These are phyloP conservation scores for Myripristis jacobus DNA, from an alignment of 2,797 vertebrate species.

Conservation along the genomic window DNA sequence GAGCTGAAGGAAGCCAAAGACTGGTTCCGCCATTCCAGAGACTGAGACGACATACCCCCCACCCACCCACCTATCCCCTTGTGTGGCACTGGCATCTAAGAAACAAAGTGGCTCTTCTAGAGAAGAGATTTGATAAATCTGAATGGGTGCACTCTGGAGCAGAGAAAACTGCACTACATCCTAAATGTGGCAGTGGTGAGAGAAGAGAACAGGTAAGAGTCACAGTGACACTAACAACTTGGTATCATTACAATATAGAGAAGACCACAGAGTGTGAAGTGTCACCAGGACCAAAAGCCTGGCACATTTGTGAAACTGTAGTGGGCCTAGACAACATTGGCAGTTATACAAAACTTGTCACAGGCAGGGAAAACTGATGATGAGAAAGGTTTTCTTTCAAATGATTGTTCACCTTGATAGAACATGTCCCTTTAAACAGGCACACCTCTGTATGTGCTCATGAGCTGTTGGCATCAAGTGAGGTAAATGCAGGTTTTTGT, in stretches of 20 bases:
- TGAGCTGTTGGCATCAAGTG: too few species aligned
- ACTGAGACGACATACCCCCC: not conserved
- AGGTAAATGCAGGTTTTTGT: too few species aligned
- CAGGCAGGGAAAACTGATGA: slow-evolving; percentile 25
- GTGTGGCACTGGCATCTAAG: not conserved
- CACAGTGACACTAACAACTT: slow-evolving; percentile 59
- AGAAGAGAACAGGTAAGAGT: slow-evolving; percentile 21
- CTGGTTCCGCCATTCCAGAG: not conserved
- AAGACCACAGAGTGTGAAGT: slow-evolving; percentile 47
- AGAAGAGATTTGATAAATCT: not conserved
- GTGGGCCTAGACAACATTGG: slow-evolving; percentile 56
- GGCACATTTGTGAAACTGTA: slow-evolving; percentile 50
- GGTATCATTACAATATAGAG: slow-evolving; percentile 57
- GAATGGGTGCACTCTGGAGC: too few species aligned
- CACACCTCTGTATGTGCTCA: not conserved
- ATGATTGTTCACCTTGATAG: not conserved
- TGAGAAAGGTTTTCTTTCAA: not conserved
- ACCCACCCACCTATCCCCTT: too few species aligned
- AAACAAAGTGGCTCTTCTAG: not conserved
- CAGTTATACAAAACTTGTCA: slow-evolving; percentile 6
- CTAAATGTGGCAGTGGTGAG: slow-evolving; percentile 23
- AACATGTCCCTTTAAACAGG: not conserved
- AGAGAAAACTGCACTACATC: slow-evolving; percentile 1
- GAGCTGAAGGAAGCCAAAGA: slow-evolving; percentile 14
- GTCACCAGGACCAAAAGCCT: slow-evolving; percentile 56